Conservation (phyloP, 2,888 invertebrate species). For the Parnassius mnemosyne region DNA sequence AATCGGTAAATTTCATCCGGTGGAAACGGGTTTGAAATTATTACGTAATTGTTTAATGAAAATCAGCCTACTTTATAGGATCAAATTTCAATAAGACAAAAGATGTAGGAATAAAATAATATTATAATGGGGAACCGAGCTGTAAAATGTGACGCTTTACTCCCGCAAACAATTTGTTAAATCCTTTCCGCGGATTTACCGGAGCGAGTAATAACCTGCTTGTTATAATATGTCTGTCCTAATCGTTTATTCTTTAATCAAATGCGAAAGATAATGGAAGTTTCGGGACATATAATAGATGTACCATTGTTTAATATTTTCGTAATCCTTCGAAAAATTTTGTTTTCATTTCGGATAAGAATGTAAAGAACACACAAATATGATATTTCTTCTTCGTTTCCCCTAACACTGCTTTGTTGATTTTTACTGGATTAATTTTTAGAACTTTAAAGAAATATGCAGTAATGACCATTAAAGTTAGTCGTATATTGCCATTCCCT, state of each 20-base stretch:
- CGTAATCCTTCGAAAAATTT: too few relatives aligned
- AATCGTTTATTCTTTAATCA: slow-evolving; percentile 16
- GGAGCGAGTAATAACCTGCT: slow-evolving; percentile 46
- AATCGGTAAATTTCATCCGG: slow-evolving; percentile 12
- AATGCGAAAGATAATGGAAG: background rate
- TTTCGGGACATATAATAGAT: too few relatives aligned
- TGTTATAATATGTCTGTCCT: slow-evolving; percentile 11
- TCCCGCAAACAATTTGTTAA: slow-evolving; percentile 35
- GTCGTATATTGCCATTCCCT: too few relatives aligned
- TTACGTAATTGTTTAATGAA: background rate
- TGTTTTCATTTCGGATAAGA: too few relatives aligned
- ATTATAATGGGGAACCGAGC: slow-evolving; percentile 1
- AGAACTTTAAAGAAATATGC: too few relatives aligned
- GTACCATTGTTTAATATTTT: too few relatives aligned
- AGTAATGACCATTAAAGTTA: too few relatives aligned
- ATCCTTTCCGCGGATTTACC: slow-evolving; percentile 44
- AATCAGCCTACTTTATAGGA: background rate
- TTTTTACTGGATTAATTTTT: too few relatives aligned
- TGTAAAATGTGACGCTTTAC: slow-evolving; percentile 29
- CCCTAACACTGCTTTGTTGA: too few relatives aligned
- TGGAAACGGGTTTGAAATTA: background rate
- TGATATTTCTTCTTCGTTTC: too few relatives aligned
- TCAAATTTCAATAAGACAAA: background rate
- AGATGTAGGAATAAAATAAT: slow-evolving; percentile 28
- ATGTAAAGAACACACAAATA: too few relatives aligned